phyloP scores from a whole-genome alignment of 2,888 invertebrate genomes.

The Brachyopa scutellaris region DNA sequence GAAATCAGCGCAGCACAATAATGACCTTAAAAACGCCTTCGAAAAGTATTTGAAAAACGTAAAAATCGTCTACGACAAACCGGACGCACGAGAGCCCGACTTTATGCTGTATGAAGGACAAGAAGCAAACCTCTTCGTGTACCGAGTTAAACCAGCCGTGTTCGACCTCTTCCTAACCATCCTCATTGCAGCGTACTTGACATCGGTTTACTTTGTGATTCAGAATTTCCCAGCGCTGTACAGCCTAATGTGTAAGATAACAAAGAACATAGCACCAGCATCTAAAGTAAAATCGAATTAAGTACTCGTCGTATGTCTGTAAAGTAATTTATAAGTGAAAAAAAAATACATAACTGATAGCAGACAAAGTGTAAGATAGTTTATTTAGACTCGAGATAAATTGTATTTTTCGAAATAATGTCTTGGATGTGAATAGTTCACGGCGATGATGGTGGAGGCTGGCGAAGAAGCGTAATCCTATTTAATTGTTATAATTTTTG shows the following conservation, averaged over 20 bases:
- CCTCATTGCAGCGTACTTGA: conserved; percentile 92
- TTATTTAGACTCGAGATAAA: conserved; percentile 42
- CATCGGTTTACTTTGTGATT: conserved; percentile 91
- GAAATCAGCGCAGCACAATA: conserved; percentile 86
- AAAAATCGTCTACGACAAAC: conserved; percentile 85
- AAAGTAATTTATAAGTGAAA: conserved; percentile 30
- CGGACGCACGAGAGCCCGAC: conserved; percentile 95
- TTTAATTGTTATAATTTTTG: conserved; percentile 30
- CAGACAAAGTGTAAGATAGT: conserved; percentile 57
- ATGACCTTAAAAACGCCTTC: conserved; percentile 87
- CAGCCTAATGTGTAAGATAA: conserved; percentile 84
- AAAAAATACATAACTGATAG: conserved; percentile 31
- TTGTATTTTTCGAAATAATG: conserved; percentile 56
- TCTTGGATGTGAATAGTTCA: not conserved
- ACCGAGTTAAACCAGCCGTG: conserved; percentile 98
- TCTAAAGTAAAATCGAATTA: conserved; percentile 74
- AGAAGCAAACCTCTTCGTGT: conserved; percentile 90
- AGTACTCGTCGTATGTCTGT: not conserved
- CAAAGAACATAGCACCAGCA: conserved; percentile 73
- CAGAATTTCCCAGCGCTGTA: conserved; percentile 88
- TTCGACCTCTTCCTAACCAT: conserved; percentile 97
- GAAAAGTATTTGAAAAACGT: conserved; percentile 91
- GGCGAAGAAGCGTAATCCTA: conserved; percentile 15
- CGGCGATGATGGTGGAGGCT: not conserved
- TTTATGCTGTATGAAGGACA: conserved; percentile 94